Evolutionary conservation across 1,140 invertebrate species (phyloP), one percentile per base, ranked within the genome.

Genomic region (Batillaria attramentaria): DNA sequence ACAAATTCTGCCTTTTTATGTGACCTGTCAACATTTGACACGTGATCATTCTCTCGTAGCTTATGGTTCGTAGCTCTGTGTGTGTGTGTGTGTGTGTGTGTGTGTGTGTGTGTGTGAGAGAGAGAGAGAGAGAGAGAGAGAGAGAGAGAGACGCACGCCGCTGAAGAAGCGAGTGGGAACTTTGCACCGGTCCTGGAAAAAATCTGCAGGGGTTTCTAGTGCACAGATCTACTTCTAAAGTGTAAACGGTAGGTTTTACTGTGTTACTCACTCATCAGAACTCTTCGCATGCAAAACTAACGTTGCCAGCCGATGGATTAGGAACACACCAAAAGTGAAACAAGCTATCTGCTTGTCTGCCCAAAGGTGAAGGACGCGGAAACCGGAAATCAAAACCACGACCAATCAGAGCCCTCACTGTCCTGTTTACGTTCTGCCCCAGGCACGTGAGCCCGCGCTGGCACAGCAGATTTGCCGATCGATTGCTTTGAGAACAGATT

Each of bases 141-240:
- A 65, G 62, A 65, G 62, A 65, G n/a, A 13, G 62, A 33, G 62
- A 65, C n/a, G n/a, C n/a, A n/a, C n/a, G n/a, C n/a, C n/a, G n/a
- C n/a, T n/a, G n/a, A n/a, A n/a, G n/a, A n/a, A n/a, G n/a, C n/a
- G n/a, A n/a, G n/a, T n/a, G n/a, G n/a, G n/a, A n/a, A n/a, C n/a
- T n/a, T n/a, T n/a, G n/a, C n/a, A n/a, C n/a, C n/a, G n/a, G n/a
- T n/a, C n/a, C 46, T 50, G 46, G 46, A 24, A 24, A 50, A 50
- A 50, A 50, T 13, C 46, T 50, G 46, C 10, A 10, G 10, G 46
- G 10, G 46, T 13, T 50, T 50, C 46, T 24, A 50, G 46, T 13
- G 10, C 24, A 50, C 46, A 13, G 46, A 50, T 50, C 10, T 50
- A 24, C 24, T 50, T 50, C 10, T 50, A 50, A 50, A 50, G 24